Evolutionary conservation across 2,888 invertebrate species (phyloP), one percentile per base, ranked within the genome.

Genomic region (Agrilus biguttatus): DNA sequence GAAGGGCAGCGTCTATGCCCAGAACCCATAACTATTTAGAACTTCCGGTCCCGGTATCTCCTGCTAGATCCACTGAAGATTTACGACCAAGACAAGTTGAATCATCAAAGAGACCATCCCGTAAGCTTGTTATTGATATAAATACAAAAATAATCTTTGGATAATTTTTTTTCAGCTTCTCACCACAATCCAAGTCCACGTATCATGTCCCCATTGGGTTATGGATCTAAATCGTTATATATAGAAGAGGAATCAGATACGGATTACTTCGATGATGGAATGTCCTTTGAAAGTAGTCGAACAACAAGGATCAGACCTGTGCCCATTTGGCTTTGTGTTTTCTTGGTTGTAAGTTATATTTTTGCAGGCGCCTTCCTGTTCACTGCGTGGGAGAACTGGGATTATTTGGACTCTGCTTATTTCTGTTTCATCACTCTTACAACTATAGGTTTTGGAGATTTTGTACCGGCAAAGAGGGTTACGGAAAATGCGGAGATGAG

Each of bases 391-490:
- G 91, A 92, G 66, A 68, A 73, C 14, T 92, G 92, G 92, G 74
- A 75, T 0, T 85, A 84, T 57, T 71, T 90, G 46, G 89, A 92
- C 61, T 83, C 89, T 0, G 88, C 89, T 2, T 92, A 92, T 65
- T 92, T 92, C 67, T 92, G 91, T 65, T 92, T 92, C 68, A 89
- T 92, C 54, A 91, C 91, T 0, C 72, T 92, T 49, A 91, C 91
- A 17, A 92, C 92, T 2, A 92, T 92, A 45, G 91, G 91, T 13
- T 91, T 91, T 56, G 91, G 91, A 0, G 91, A 92, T 63, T 84
- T 88, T 57, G 91, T 91, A 8, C 91, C 91, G 0, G 88, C 87
- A 0, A 85, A 85, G 65, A 77, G 78, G 23, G 69, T 74, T 5
- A 66, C 68, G 45, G 68, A 70, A 1, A 66, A 69, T 51, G 66